Base-by-base conservation (phyloP, 2,888 invertebrate genomes). In the Pyrgus malvae region DNA sequence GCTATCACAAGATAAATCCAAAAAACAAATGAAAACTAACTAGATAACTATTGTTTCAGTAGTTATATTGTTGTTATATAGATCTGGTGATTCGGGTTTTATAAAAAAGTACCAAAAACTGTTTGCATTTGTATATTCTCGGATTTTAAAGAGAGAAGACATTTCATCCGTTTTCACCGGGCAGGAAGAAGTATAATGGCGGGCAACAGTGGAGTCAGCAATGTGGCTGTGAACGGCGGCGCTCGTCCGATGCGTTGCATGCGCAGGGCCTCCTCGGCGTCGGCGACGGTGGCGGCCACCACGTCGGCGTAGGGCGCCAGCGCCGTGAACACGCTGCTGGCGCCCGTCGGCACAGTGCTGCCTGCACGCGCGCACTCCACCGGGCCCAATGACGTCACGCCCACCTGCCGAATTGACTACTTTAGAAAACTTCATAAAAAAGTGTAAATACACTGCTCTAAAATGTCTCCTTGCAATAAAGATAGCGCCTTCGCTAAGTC, bases 331-430 rank as follows among this genome's bases (percentile, higher is more conserved):
- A 88, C 88, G 72, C 83, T 83, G 54, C 77, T 72, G 57, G 76
- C 75, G 55, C 63, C 66, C 33, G 55, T 58, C 6, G 62, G 51
- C 19, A 66, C 66, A 29, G 29, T 25, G 11, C 17, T 48, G 33
- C 49, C 57, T 40, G 51, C 44, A 7, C 37, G 56, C 27, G 68
- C 69, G 69, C 84, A 83, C 63, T 77, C 74, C 54, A 73, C 51
- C 8, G 84, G 83, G 1, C 85, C 85, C 84, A 84, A 77, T 37
- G 84, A 84, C 40, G 84, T 83, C 35, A 84, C 75, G 41, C 72
- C 84, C 60, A 83, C 68, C 76, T 78, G 55, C 2, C 11, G 2
- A 61, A 8, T n/a, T n/a, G n/a, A n/a, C n/a, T n/a, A n/a, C n/a
- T n/a, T n/a, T n/a, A n/a, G n/a, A n/a, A n/a, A n/a, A n/a, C n/a